Conservation (phyloP, 1,140 invertebrate genomes). For the Pseudachorutes palmiensis region DNA sequence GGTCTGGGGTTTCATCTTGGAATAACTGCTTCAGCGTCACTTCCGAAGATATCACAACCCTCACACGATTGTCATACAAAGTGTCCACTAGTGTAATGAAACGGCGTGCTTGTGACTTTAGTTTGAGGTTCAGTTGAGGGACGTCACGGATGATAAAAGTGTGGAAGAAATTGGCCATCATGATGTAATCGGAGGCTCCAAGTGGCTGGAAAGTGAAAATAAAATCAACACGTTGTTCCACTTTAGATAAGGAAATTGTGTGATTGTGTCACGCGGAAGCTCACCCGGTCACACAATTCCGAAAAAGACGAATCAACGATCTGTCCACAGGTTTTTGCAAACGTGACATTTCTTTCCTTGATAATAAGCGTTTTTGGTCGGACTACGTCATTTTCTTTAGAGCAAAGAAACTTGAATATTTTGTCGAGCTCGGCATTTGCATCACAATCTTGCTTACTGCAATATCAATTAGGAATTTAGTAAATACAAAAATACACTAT, state of each 20-base stretch:
- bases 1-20: slow-evolving; percentile 47
- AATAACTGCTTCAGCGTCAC: slow-evolving; percentile 68
- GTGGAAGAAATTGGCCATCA: slow-evolving; percentile 85
- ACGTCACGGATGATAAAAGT: slow-evolving; percentile 86
- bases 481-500: slow-evolving; percentile 2
- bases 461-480: slow-evolving; percentile 38
- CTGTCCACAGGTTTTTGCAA: slow-evolving; percentile 83
- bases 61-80: slow-evolving; percentile 86
- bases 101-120: slow-evolving; percentile 75
- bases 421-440: slow-evolving; percentile 60
- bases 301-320: slow-evolving; percentile 81
- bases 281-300: slow-evolving; percentile 82
- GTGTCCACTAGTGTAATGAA: slow-evolving; percentile 98
- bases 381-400: slow-evolving; percentile 83
- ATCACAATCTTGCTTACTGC: slow-evolving; percentile 53
- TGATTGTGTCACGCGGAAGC: background rate
- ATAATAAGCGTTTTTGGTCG: slow-evolving; percentile 73
- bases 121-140: slow-evolving; percentile 66
- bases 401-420: slow-evolving; percentile 79
- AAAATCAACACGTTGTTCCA: no score
- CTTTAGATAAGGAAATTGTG: slow-evolving; percentile 7
- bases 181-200: slow-evolving; percentile 88
- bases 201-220: slow-evolving; percentile 65
- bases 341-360: slow-evolving; percentile 75
- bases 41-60: slow-evolving; percentile 71